Percentiles rank a stretch among this genome's conserved stretches.
Evolutionary conservation across 1,140 invertebrate genomes (phyloP).

Genomic region (Psilanteris sp.): DNA sequence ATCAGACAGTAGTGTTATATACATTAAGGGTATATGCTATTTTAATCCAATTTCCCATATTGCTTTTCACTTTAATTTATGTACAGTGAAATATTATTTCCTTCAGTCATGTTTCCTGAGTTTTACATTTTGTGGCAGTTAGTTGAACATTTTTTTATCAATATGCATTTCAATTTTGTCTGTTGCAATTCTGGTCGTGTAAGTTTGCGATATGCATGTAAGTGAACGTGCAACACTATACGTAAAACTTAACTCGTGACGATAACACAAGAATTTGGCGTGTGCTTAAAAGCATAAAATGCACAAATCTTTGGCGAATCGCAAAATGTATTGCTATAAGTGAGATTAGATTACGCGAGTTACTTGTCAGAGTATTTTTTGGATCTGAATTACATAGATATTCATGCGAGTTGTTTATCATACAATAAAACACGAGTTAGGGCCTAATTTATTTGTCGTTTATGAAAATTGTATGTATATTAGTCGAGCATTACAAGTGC

Average conservation of each 20-base stretch:
- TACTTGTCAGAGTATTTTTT: constrained; percentile 41
- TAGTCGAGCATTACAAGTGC: background rate
- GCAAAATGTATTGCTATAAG: constrained; percentile 39
- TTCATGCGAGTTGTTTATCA: constrained; percentile 25
- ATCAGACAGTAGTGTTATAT: no score
- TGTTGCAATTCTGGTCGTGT: constrained; percentile 35
- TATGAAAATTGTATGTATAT: background rate
- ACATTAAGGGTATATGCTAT: no score
- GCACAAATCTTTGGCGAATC: constrained; percentile 41
- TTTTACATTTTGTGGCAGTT: constrained; percentile 45
- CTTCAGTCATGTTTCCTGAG: constrained; percentile 26
- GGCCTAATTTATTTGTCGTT: constrained; percentile 17
- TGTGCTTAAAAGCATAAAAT: constrained; percentile 49
- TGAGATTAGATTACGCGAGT: constrained; percentile 49
- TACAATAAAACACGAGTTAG: constrained; percentile 23
- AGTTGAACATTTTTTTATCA: constrained; percentile 48
- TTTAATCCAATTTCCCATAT: constrained; percentile 27
- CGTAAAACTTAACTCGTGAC: constrained; percentile 49
- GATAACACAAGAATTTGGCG: constrained; percentile 60
- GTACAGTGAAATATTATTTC: constrained; percentile 33
- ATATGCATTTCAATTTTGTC: constrained; percentile 54
- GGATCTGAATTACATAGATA: constrained; percentile 15
- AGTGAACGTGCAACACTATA: constrained; percentile 22
- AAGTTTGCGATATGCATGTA: constrained; percentile 40
- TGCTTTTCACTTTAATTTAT: constrained; percentile 25